Conservation (phyloP, 2,113 vertebrate genomes). For the Alouatta palliata region DNA sequence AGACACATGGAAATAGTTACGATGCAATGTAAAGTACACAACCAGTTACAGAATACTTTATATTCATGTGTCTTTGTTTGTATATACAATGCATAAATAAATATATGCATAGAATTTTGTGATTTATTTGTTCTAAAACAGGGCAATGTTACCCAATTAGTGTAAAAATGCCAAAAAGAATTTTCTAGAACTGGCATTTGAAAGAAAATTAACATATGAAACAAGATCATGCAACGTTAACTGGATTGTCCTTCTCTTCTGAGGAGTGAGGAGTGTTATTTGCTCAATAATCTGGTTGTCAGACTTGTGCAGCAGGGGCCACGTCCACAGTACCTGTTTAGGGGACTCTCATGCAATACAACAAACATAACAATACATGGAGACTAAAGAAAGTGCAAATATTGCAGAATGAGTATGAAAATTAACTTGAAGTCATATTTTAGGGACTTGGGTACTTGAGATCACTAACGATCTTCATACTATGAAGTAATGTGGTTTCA, state of each 20-base stretch:
- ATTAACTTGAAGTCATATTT: neutral
- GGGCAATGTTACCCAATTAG: neutral
- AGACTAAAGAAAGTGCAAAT: neutral
- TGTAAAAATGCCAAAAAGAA: neutral
- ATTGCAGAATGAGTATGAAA: neutral
- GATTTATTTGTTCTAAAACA: conserved; percentile 18
- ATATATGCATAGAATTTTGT: neutral
- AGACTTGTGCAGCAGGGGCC: too few relatives aligned
- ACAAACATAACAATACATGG: neutral
- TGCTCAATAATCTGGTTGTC: neutral
- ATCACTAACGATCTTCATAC: neutral
- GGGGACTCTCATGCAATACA: neutral
- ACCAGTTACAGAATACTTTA: neutral
- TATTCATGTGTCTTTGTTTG: conserved; percentile 7
- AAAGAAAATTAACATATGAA: neutral
- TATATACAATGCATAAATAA: neutral
- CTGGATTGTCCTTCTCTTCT: neutral
- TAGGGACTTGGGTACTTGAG: neutral
- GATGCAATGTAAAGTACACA: neutral
- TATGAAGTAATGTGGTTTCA: neutral
- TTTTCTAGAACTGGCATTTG: neutral
- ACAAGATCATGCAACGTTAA: neutral
- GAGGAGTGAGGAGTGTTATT: accelerated
- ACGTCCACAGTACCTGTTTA: accelerated
- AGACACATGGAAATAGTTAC: conserved; percentile 29